A percentile compares a stretch with the other conserved stretches of the same genome.
Evolutionary conservation across 2,113 vertebrate species (phyloP).

Genomic region (Alethe castanea): DNA sequence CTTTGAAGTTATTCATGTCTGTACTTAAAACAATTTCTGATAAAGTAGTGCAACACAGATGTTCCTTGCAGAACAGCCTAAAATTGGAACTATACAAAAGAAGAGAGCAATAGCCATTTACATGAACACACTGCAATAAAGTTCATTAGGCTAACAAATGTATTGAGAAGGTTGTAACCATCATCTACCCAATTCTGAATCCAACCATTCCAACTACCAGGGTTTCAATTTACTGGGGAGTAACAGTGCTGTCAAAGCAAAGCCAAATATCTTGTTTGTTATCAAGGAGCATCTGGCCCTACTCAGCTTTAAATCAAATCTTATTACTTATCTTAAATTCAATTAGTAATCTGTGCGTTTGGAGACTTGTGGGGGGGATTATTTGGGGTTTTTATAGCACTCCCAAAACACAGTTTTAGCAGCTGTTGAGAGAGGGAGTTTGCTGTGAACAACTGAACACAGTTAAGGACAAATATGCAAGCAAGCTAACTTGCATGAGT

Average conservation of each 20-base stretch:
- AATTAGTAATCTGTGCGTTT: neutral
- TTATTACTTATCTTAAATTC: neutral
- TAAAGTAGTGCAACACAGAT: conserved; percentile 39
- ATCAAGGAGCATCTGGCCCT: neutral
- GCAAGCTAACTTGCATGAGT: neutral
- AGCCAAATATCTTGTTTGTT: neutral
- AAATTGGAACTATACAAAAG: conserved; percentile 15
- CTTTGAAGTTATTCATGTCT: conserved; percentile 13
- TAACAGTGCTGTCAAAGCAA: neutral
- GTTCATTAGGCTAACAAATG: neutral
- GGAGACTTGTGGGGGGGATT: neutral
- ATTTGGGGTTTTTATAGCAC: neutral
- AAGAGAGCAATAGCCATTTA: neutral
- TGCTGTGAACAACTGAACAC: neutral
- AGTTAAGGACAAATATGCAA: neutral
- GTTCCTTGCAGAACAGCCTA: conserved; percentile 16
- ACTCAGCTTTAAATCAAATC: conserved; percentile 13
- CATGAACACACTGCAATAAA: neutral
- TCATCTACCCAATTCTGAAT: neutral
- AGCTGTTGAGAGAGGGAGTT: conserved; percentile 14
- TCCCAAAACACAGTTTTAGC: neutral
- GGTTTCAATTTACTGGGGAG: neutral
- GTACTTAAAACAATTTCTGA: conserved; percentile 34
- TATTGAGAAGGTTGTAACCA: neutral
- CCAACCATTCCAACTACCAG: neutral